phyloP scores from a whole-genome alignment of 2,113 vertebrate species.

The Delphinus delphis region DNA sequence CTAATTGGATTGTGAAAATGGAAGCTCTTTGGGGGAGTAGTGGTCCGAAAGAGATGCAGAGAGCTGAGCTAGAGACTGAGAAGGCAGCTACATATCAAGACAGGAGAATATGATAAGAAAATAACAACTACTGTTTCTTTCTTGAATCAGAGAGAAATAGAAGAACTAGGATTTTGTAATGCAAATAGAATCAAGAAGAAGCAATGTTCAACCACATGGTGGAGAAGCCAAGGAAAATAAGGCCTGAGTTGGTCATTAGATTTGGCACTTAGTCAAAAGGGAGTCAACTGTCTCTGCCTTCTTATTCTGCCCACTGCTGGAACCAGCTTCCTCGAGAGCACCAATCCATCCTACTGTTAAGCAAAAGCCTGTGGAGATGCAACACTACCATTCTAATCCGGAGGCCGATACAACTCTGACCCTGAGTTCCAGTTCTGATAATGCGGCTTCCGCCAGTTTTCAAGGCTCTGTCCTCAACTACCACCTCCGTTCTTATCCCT shows the following conservation, averaged over 20 bases:
- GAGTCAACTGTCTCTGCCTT: background rate
- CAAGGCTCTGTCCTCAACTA: background rate
- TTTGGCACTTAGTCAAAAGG: background rate
- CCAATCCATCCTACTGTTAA: background rate
- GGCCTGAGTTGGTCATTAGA: background rate
- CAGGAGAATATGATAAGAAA: background rate
- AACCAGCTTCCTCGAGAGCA: background rate
- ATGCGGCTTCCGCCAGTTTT: background rate
- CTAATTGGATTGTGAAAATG: background rate
- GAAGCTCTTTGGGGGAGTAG: background rate
- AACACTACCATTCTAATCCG: background rate
- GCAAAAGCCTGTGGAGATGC: background rate
- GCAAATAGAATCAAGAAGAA: background rate
- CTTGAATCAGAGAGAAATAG: background rate
- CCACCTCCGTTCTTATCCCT: background rate
- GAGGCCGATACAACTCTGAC: background rate
- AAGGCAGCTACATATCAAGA: background rate
- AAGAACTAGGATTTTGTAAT: background rate
- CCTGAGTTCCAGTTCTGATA: background rate
- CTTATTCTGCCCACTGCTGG: background rate
- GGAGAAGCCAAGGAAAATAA: background rate
- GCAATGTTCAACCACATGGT: background rate
- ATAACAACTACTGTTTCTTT: background rate
- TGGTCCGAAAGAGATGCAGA: background rate
- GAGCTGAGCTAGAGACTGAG: background rate